These are phyloP conservation scores for Ctenodactylus gundi DNA, from an alignment of 2,113 vertebrate species.

Conservation along the genomic window DNA sequence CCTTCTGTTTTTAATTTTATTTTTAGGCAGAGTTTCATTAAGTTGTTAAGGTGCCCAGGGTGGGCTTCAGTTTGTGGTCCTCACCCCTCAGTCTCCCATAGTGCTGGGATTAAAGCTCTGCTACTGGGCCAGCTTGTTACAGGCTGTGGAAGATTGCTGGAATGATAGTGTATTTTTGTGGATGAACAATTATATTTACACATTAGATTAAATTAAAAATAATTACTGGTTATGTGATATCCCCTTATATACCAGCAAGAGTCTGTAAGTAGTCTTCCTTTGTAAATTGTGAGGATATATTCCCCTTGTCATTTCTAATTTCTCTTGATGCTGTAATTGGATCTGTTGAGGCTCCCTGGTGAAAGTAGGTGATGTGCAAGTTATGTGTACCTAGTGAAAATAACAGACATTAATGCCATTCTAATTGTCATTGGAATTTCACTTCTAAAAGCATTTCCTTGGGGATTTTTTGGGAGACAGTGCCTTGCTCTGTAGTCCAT, in stretches of 20 bases:
- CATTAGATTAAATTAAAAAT: conserved; percentile 62
- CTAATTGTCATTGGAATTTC: neutral
- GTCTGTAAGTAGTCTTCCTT: conserved; percentile 28
- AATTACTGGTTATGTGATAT: conserved; percentile 53
- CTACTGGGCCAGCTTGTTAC: no score
- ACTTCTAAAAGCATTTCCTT: neutral
- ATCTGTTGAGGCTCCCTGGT: neutral
- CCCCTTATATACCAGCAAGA: conserved; percentile 45
- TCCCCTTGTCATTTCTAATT: conserved; percentile 60
- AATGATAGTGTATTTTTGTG: conserved; percentile 38
- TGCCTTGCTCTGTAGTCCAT: neutral
- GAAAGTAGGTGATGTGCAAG: neutral
- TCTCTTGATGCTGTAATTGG: conserved; percentile 62
- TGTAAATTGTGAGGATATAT: conserved; percentile 59
- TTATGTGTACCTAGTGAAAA: neutral
- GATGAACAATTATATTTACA: conserved; percentile 49
- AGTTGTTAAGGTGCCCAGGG: no score
- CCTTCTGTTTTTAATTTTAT: neutral
- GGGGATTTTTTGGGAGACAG: no score
- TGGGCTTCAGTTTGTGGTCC: neutral
- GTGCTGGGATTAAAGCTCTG: neutral
- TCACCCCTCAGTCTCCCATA: neutral
- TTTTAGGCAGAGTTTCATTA: neutral
- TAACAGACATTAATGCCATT: neutral
- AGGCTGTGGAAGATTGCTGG: conserved; percentile 51